A percentile compares a stretch with the other conserved stretches of the same genome.
phyloP scores from a whole-genome alignment of 2,797 vertebrate species.

The Betta splendens region DNA sequence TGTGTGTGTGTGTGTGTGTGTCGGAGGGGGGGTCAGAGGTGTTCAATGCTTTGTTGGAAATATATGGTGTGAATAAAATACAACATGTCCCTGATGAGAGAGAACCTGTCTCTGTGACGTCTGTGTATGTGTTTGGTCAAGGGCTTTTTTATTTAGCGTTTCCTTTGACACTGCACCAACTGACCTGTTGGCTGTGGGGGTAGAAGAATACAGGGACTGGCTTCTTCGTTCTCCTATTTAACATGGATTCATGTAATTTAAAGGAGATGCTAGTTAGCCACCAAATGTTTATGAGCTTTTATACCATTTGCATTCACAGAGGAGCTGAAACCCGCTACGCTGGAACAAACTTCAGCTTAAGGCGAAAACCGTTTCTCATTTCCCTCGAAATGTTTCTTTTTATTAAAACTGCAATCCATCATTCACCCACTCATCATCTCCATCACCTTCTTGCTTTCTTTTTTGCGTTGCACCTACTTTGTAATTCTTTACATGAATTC shows the following conservation, averaged over 20 bases:
- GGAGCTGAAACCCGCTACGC: background rate
- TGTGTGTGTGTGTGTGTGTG: no score
- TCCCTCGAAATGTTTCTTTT: background rate
- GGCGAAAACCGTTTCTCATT: background rate
- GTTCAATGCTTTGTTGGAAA: slow-evolving; percentile 52
- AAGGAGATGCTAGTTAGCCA: background rate
- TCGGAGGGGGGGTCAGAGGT: slow-evolving; percentile 27
- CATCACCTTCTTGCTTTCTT: background rate
- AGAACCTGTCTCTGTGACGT: slow-evolving; percentile 26
- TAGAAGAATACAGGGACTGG: no score
- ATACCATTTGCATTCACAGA: background rate
- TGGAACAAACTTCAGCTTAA: background rate
- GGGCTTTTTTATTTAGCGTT: no score
- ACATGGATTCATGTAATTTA: no score
- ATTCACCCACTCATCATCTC: no score
- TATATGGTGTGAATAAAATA: slow-evolving; percentile 48
- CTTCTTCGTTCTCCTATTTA: no score
- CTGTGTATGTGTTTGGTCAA: slow-evolving; percentile 40
- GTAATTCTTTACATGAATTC: slow-evolving; percentile 47
- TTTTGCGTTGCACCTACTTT: slow-evolving; percentile 50
- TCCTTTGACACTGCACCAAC: no score
- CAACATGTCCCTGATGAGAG: slow-evolving; percentile 39
- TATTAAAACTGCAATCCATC: background rate
- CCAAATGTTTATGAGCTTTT: background rate
- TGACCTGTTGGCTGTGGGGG: no score